Evolutionary conservation across 2,888 invertebrate species (phyloP).

Genomic region (Drosophila silvestris): DNA sequence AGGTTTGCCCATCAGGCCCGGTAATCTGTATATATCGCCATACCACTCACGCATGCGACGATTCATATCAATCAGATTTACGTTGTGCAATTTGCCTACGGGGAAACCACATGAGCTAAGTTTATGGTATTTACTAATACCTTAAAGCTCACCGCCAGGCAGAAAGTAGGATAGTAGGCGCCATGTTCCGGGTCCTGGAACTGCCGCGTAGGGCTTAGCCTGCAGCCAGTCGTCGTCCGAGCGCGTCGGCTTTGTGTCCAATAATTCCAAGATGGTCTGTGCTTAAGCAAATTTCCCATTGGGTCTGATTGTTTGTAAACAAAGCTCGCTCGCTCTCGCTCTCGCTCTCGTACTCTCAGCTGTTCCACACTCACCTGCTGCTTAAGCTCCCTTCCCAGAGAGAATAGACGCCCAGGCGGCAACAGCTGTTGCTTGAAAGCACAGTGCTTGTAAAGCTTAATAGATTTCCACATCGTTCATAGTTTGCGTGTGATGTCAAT

Average conservation of each 20-base stretch:
- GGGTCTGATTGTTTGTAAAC: conserved; percentile 66
- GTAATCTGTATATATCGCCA: conserved; percentile 85
- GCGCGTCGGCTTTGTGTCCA: conserved; percentile 47
- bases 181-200: conserved; percentile 76
- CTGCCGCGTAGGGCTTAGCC: conserved; percentile 67
- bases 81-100: conserved; percentile 68
- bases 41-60: conserved; percentile 71
- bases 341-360: conserved; percentile 12
- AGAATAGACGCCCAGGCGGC: conserved; percentile 25
- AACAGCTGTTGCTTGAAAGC: conserved; percentile 46
- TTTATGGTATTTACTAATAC: neutral
- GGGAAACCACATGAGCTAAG: neutral
- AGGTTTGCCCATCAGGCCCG: conserved; percentile 82
- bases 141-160: conserved; percentile 75
- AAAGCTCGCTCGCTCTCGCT: conserved; percentile 17
- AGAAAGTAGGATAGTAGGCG: conserved; percentile 70
- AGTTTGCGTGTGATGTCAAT: too few relatives aligned
- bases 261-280: conserved; percentile 41
- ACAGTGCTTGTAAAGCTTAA: neutral
- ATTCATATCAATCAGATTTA: conserved; percentile 74
- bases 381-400: conserved; percentile 15
- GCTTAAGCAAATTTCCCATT: conserved; percentile 14
- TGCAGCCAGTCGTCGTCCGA: conserved; percentile 71
- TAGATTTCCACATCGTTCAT: conserved; percentile 46
- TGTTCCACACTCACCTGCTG: conserved; percentile 68